Evolutionary conservation across 1,140 invertebrate species (phyloP).

Genomic region (Drosophila sp.): DNA sequence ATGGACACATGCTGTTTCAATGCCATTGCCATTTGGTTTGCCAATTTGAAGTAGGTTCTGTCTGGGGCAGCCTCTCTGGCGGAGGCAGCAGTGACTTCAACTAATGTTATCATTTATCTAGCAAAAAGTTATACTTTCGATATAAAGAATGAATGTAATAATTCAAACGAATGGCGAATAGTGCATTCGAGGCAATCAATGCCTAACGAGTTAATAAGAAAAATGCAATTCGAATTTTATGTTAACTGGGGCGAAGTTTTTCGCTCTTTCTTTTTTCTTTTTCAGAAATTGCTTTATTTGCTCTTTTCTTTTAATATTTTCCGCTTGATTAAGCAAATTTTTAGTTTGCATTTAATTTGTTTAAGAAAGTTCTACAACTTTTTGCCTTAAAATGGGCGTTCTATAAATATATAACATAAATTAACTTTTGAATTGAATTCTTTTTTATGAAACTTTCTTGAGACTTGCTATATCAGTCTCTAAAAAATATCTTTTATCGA

Average conservation of each 20-base stretch:
- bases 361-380: conserved; percentile 8
- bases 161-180: background rate
- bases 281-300: background rate
- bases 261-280: background rate
- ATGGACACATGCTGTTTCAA: conserved; percentile 33
- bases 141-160: conserved; percentile 2
- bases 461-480: too few species aligned
- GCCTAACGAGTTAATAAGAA: conserved; percentile 16
- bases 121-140: conserved; percentile 3
- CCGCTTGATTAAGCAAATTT: background rate
- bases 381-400: conserved; percentile 1
- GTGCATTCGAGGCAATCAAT: conserved; percentile 10
- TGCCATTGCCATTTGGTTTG: conserved; percentile 28
- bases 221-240: conserved; percentile 12
- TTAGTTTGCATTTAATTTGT: background rate
- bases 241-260: background rate
- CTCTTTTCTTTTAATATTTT: conserved; percentile 8
- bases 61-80: too few species aligned
- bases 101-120: conserved; percentile 43
- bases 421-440: too few species aligned
- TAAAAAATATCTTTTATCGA: too few species aligned
- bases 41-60: conserved; percentile 49
- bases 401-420: conserved; percentile 13
- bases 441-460: too few species aligned
- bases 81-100: conserved; percentile 15